phyloP scores from a whole-genome alignment of 2,888 invertebrate genomes.

The Anarsia innoxiella region DNA sequence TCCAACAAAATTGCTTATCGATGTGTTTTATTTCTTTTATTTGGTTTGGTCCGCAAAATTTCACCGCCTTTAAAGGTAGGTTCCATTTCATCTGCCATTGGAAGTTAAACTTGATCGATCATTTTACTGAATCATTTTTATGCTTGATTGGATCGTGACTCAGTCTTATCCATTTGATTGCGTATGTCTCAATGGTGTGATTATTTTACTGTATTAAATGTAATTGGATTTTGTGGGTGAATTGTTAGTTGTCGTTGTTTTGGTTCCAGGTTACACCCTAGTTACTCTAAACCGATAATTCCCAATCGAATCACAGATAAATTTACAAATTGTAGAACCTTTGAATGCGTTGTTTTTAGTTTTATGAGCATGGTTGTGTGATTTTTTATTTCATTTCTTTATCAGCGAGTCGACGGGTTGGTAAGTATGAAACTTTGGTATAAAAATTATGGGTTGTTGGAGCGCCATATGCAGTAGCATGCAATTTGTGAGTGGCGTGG shows the following conservation, averaged over 20 bases:
- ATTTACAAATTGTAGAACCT: constrained; percentile 54
- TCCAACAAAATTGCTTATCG: constrained; percentile 69
- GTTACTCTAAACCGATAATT: constrained; percentile 30
- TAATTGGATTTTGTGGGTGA: constrained; percentile 58
- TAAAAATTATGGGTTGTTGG: background rate
- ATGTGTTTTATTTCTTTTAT: constrained; percentile 62
- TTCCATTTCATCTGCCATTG: constrained; percentile 48
- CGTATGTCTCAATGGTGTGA: constrained; percentile 63
- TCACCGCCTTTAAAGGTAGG: constrained; percentile 43
- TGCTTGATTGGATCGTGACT: constrained; percentile 54
- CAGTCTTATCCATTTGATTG: constrained; percentile 44
- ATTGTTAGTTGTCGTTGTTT: constrained; percentile 69
- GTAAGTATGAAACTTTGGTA: constrained; percentile 24
- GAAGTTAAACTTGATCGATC: constrained; percentile 39
- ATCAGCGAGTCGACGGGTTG: constrained; percentile 11
- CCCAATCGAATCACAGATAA: constrained; percentile 62
- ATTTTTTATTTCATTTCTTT: constrained; percentile 33
- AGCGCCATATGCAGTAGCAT: constrained; percentile 3
- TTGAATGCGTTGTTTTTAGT: constrained; percentile 58
- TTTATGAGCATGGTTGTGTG: constrained; percentile 61
- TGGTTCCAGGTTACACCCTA: constrained; percentile 73
- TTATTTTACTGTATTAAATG: constrained; percentile 54
- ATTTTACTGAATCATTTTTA: constrained; percentile 29
- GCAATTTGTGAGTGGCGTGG: too few relatives aligned
- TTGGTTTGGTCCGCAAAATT: constrained; percentile 36